phyloP scores from a whole-genome alignment of 2,113 vertebrate genomes.

The Gambusia affinis region DNA sequence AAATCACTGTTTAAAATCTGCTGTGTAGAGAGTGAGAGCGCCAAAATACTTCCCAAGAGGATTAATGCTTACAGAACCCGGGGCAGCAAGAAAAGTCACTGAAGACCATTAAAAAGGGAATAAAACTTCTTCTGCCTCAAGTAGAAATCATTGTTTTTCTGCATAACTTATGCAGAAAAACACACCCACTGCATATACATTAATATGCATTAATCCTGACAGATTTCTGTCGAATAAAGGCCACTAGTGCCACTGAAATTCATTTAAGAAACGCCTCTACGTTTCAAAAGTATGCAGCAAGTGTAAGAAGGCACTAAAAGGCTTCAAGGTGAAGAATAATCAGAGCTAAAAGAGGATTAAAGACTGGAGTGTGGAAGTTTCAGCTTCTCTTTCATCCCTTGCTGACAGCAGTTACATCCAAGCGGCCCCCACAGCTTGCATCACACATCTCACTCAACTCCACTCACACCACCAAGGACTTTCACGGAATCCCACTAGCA shows the following conservation, averaged over 20 bases:
- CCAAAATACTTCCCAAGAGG: neutral
- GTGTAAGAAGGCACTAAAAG: neutral
- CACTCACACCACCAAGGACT: neutral
- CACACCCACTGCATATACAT: no score
- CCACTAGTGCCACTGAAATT: no score
- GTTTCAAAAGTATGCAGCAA: neutral
- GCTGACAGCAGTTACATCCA: neutral
- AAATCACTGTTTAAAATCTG: neutral
- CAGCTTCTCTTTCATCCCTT: neutral
- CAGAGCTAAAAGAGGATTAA: neutral
- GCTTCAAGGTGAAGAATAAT: neutral
- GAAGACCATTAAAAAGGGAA: neutral
- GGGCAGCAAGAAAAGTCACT: neutral
- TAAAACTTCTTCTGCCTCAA: neutral
- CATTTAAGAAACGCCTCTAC: neutral
- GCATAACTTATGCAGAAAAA: neutral
- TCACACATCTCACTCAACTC: constrained; percentile 2
- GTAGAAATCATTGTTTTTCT: rapidly evolving
- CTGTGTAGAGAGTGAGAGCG: neutral
- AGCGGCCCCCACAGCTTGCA: neutral
- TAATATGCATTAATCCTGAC: no score
- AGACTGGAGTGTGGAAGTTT: neutral
- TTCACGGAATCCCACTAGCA: neutral
- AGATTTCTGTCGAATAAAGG: no score
- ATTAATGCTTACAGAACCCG: neutral